Evolutionary conservation across 2,888 invertebrate genomes (phyloP).

Genomic region (Hoplodrina blanda): DNA sequence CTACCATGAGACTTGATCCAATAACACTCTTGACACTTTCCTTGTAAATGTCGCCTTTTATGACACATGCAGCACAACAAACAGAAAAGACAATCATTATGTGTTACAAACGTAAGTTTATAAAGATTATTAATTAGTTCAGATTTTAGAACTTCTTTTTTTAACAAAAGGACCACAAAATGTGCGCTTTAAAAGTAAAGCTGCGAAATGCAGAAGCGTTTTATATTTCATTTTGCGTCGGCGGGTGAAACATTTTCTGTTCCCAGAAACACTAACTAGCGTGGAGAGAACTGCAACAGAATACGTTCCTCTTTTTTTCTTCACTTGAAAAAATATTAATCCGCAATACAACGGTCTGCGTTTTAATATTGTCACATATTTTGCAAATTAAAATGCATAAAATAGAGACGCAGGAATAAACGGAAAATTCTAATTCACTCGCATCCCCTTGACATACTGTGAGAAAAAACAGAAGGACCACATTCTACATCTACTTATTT

Average conservation of each 20-base stretch:
- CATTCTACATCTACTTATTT: neutral
- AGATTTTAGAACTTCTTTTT: neutral
- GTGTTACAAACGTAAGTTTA: no score
- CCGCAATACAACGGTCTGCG: constrained; percentile 23
- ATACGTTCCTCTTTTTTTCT: constrained; percentile 22
- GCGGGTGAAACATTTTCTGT: constrained; percentile 29
- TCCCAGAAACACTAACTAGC: constrained; percentile 32
- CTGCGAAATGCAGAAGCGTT: constrained; percentile 36
- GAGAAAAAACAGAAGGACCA: neutral
- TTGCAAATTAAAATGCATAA: constrained; percentile 48
- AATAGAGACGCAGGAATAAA: constrained; percentile 25
- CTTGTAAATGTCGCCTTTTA: no score
- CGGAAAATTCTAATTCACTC: constrained; percentile 18
- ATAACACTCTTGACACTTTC: no score
- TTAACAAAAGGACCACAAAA: neutral
- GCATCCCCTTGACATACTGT: neutral
- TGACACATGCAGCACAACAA: no score
- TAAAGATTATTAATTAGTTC: no score
- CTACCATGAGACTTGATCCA: no score
- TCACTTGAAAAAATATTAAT: constrained; percentile 52
- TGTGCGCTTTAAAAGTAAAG: neutral
- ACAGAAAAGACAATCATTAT: no score
- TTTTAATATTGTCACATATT: constrained; percentile 44
- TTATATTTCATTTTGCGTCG: constrained; percentile 14
- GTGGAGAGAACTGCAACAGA: neutral